Conservation (phyloP, 2,797 vertebrate genomes). For the Sphaeramia orbicularis region DNA sequence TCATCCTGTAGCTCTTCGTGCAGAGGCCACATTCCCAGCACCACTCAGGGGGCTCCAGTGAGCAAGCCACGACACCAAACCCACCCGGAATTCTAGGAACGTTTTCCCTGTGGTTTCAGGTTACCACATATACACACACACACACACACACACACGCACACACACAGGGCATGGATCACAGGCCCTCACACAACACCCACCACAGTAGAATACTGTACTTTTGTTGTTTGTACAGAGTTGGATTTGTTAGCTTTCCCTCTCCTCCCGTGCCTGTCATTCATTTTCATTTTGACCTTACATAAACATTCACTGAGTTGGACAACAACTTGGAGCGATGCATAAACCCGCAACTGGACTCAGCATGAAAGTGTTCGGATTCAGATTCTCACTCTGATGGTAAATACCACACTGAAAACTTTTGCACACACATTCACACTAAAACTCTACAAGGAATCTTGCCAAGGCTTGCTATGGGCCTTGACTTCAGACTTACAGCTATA, state of each 20-base stretch:
- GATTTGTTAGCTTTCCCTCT: conserved; percentile 69
- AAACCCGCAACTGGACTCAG: conserved; percentile 46
- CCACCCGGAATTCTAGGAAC: conserved; percentile 83
- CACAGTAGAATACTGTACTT: conserved; percentile 80
- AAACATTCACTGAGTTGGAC: conserved; percentile 34
- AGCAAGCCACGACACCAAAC: conserved; percentile 79
- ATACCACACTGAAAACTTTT: conserved; percentile 60
- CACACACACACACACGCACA: conserved; percentile 56
- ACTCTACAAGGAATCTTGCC: conserved; percentile 33
- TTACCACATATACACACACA: conserved; percentile 68
- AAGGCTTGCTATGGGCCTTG: conserved; percentile 4
- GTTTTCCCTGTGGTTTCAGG: conserved; percentile 83
- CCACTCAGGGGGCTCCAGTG: conserved; percentile 76
- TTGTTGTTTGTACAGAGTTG: conserved; percentile 75
- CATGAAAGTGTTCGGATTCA: conserved; percentile 42
- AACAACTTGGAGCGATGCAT: conserved; percentile 49
- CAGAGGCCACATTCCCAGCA: conserved; percentile 75
- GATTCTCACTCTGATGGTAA: conserved; percentile 64
- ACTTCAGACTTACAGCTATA: conserved; percentile 25
- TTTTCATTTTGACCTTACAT: conserved; percentile 62
- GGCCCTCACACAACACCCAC: conserved; percentile 57
- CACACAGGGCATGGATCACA: conserved; percentile 70
- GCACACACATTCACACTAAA: conserved; percentile 53
- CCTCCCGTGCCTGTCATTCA: conserved; percentile 65
- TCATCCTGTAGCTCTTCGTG: conserved; percentile 64